Percentiles rank a stretch among this genome's conserved stretches.
These are phyloP conservation scores for Calliopum simillimum DNA, from an alignment of 2,888 invertebrate species.

Conservation along the genomic window DNA sequence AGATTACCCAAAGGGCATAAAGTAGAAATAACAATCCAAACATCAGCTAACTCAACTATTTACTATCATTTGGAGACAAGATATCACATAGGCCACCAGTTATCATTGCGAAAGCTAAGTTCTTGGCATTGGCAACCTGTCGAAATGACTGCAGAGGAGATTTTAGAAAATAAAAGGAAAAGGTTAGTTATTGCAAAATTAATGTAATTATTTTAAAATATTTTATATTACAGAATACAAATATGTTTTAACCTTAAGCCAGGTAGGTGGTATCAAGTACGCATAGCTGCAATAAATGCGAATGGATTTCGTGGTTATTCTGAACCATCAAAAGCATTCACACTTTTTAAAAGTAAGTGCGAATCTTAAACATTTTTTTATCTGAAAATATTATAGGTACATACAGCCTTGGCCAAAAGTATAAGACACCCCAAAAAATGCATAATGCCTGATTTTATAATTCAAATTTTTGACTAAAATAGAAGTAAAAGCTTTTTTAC, in stretches of 20 bases:
- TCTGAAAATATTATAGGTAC: slow-evolving; percentile 1
- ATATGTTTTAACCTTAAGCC: slow-evolving; percentile 68
- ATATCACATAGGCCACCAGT: slow-evolving; percentile 76
- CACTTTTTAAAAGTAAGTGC: slow-evolving; percentile 62
- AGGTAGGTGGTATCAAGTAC: slow-evolving; percentile 82
- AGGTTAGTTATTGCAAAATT: neutral
- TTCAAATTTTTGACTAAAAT: too few relatives aligned
- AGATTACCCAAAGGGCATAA: slow-evolving; percentile 68
- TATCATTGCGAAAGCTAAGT: slow-evolving; percentile 74
- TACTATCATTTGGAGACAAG: slow-evolving; percentile 73
- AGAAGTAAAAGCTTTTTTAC: too few relatives aligned
- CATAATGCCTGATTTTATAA: too few relatives aligned
- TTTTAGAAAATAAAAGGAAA: slow-evolving; percentile 27
- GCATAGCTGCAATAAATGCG: slow-evolving; percentile 80
- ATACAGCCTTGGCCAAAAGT: too few relatives aligned
- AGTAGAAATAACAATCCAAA: slow-evolving; percentile 70
- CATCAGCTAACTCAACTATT: slow-evolving; percentile 55
- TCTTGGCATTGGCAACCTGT: slow-evolving; percentile 71
- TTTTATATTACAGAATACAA: slow-evolving; percentile 55
- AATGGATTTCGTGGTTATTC: slow-evolving; percentile 81
- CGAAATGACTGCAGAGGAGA: slow-evolving; percentile 58
- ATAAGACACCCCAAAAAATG: too few relatives aligned
- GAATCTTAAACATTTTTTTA: neutral
- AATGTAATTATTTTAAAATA: neutral
- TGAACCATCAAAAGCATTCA: slow-evolving; percentile 73